These are phyloP conservation scores for Electrophaes corylata DNA, from an alignment of 2,888 invertebrate genomes.

Conservation along the genomic window DNA sequence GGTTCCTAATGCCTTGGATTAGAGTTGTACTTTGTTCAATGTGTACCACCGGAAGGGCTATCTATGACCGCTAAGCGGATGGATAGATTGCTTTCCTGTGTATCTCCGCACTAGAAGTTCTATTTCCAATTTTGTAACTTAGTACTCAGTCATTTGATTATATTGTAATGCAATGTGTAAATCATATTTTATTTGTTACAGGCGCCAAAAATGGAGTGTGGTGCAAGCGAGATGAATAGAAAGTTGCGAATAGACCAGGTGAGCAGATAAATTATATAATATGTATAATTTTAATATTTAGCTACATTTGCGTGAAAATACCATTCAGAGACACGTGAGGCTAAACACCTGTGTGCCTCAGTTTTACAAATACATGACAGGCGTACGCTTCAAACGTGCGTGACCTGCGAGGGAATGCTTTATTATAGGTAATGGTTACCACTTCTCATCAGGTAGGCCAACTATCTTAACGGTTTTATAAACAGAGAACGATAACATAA, in stretches of 20 bases:
- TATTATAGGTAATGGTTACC: too few species aligned
- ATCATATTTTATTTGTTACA: conserved; percentile 58
- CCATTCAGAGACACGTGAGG: too few species aligned
- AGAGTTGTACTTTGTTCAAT: conserved; percentile 39
- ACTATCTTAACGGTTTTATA: too few species aligned
- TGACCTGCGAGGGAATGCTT: too few species aligned
- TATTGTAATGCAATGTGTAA: background rate
- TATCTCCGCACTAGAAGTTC: conserved; percentile 51
- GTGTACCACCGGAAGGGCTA: conserved; percentile 32
- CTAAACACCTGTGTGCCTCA: too few species aligned
- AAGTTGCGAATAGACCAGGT: conserved; percentile 80
- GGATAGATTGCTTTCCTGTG: conserved; percentile 64
- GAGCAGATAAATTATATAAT: conserved; percentile 24
- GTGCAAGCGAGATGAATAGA: conserved; percentile 70
- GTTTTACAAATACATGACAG: too few species aligned
- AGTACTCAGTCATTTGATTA: background rate
- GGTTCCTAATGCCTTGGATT: conserved; percentile 35
- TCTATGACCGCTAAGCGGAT: conserved; percentile 55
- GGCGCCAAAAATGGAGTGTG: conserved; percentile 80
- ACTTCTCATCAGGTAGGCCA: too few species aligned
- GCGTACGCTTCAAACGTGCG: too few species aligned
- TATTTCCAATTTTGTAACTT: conserved; percentile 17
- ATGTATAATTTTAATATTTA: background rate
- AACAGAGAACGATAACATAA: too few species aligned
- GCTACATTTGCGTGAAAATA: background rate